Evolutionary conservation across 2,888 invertebrate genomes (phyloP).

Genomic region (Torymus texanus): DNA sequence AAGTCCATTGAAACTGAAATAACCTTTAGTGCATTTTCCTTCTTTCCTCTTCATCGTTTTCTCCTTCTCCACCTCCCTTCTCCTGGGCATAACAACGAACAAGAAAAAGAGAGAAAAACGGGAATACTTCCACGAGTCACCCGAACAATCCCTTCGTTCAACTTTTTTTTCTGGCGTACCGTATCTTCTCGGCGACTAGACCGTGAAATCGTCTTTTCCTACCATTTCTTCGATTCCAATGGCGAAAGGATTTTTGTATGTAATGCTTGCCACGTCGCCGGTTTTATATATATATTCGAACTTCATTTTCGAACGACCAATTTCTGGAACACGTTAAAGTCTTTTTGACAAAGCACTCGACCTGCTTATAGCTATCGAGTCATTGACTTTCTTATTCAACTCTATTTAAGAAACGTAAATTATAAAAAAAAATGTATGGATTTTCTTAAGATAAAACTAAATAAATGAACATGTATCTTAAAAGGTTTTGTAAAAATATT

Average conservation of each 20-base stretch:
- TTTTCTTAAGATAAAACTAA: constrained; percentile 3
- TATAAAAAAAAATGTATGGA: neutral
- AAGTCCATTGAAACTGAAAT: constrained; percentile 50
- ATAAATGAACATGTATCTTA: neutral
- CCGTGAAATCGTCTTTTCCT: constrained; percentile 55
- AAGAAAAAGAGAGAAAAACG: constrained; percentile 26
- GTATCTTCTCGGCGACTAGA: constrained; percentile 44
- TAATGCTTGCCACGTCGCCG: constrained; percentile 37
- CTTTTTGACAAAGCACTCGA: constrained; percentile 37
- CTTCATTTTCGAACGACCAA: constrained; percentile 43
- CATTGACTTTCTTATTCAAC: constrained; percentile 21
- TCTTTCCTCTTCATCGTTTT: neutral
- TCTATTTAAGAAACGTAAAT: constrained; percentile 2
- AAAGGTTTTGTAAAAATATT: neutral
- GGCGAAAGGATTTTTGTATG: constrained; percentile 46
- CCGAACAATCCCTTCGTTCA: constrained; percentile 25
- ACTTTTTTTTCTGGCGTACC: constrained; percentile 23
- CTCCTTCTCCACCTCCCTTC: neutral
- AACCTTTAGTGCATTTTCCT: constrained; percentile 44
- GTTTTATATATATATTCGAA: constrained; percentile 14
- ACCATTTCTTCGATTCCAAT: constrained; percentile 44
- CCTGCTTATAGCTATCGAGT: constrained; percentile 35
- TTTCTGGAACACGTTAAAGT: constrained; percentile 33
- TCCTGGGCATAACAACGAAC: constrained; percentile 12
- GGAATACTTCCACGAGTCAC: constrained; percentile 37